Evolutionary conservation across 1,140 invertebrate genomes (phyloP).

Genomic region (Philotrypesis tridentata): DNA sequence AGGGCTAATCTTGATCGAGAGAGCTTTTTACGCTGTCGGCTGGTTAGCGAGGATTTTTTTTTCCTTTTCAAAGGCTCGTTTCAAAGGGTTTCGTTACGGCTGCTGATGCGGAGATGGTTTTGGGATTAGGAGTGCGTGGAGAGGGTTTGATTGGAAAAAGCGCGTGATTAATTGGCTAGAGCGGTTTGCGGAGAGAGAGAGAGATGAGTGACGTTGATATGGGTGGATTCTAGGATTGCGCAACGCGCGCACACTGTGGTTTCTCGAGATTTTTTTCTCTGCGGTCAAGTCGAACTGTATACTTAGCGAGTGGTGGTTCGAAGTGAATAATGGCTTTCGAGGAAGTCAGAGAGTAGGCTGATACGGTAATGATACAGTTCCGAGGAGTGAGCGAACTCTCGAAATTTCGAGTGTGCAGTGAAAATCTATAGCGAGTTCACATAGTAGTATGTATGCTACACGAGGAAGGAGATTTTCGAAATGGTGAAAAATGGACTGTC

Average conservation of each 20-base stretch:
- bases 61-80: background rate
- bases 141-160: background rate
- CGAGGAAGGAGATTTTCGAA: too few relatives aligned
- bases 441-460: too few relatives aligned
- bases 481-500: too few relatives aligned
- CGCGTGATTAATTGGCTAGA: slow-evolving; percentile 28
- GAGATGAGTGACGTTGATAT: slow-evolving; percentile 34
- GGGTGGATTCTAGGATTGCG: slow-evolving; percentile 16
- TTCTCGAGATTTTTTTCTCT: background rate
- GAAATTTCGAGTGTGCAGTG: too few relatives aligned
- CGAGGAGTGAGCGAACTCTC: too few relatives aligned
- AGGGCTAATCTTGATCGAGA: background rate
- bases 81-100: background rate
- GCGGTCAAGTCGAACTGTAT: too few relatives aligned
- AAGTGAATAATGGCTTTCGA: background rate
- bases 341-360: background rate
- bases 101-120: background rate
- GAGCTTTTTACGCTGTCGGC: too few relatives aligned
- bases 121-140: background rate
- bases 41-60: background rate
- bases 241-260: background rate
- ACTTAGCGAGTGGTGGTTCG: too few relatives aligned
- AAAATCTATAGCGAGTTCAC: too few relatives aligned
- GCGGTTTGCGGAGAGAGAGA: background rate
- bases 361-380: too few relatives aligned